These are phyloP conservation scores for Troilus luridus DNA, from an alignment of 2,888 invertebrate species.

Conservation along the genomic window DNA sequence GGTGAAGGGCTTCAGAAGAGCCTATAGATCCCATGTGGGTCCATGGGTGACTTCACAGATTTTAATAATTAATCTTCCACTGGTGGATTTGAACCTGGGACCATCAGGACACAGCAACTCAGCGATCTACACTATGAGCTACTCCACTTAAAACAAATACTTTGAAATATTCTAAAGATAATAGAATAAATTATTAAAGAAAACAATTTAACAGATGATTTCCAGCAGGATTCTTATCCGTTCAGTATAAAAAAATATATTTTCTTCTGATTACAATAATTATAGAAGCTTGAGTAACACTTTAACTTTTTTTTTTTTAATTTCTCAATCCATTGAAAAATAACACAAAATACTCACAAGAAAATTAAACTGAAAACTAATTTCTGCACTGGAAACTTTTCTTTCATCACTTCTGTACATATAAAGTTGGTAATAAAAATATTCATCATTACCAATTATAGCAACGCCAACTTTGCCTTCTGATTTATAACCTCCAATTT, in stretches of 20 bases:
- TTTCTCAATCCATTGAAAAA: not conserved
- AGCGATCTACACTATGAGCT: too few relatives aligned
- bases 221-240: too few relatives aligned
- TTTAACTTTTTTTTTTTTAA: not conserved
- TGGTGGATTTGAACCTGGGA: too few relatives aligned
- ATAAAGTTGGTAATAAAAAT: conserved; percentile 68
- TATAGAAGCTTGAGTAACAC: not conserved
- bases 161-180: too few relatives aligned
- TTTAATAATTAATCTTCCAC: too few relatives aligned
- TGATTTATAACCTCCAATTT: conserved; percentile 67
- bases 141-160: too few relatives aligned
- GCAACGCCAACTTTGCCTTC: conserved; percentile 69
- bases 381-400: conserved; percentile 55
- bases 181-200: too few relatives aligned
- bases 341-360: conserved; percentile 7
- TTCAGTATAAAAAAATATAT: not conserved
- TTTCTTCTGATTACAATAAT: not conserved
- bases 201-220: too few relatives aligned
- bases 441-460: conserved; percentile 67
- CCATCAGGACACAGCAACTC: too few relatives aligned
- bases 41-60: too few relatives aligned
- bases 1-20: too few relatives aligned
- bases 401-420: conserved; percentile 67
- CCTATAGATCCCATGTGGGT: too few relatives aligned
- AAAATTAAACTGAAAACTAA: conserved; percentile 50